A percentile compares a stretch with the other conserved stretches of the same genome.
These are phyloP conservation scores for Elegia similella DNA, from an alignment of 2,888 invertebrate species.

Conservation along the genomic window DNA sequence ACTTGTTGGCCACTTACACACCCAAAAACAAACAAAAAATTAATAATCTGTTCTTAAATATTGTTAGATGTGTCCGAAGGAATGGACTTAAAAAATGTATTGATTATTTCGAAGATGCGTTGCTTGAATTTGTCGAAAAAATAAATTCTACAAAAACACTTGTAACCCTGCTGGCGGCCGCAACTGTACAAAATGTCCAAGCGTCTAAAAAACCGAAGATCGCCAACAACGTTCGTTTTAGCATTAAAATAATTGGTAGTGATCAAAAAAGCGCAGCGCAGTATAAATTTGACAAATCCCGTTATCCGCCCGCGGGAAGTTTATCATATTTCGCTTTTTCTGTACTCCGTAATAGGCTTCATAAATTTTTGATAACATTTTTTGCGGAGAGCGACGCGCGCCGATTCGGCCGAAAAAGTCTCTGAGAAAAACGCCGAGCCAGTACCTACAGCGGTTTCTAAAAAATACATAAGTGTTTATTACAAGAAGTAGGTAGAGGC, in stretches of 20 bases:
- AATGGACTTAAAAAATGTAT: neutral
- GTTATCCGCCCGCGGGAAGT: slow-evolving; percentile 52
- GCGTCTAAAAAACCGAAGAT: slow-evolving; percentile 3
- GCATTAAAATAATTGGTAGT: slow-evolving; percentile 59
- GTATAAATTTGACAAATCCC: slow-evolving; percentile 57
- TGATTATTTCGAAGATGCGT: neutral
- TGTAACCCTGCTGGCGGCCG: neutral
- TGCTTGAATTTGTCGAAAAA: neutral
- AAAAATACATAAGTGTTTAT: neutral
- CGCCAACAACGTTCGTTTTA: slow-evolving; percentile 22
- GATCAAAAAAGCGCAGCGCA: slow-evolving; percentile 39
- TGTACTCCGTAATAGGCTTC: slow-evolving; percentile 65
- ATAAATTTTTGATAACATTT: slow-evolving; percentile 72
- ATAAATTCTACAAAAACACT: neutral
- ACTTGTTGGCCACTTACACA: too few relatives aligned
- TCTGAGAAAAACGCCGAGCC: slow-evolving; percentile 29
- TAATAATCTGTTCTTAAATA: too few relatives aligned
- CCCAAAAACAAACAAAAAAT: too few relatives aligned
- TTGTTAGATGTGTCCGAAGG: too few relatives aligned
- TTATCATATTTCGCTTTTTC: slow-evolving; percentile 69
- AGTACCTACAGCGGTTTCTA: neutral
- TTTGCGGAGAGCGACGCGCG: slow-evolving; percentile 51
- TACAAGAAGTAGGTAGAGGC: neutral
- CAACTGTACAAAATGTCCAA: slow-evolving; percentile 11
- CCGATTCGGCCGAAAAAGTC: slow-evolving; percentile 21